Conservation (phyloP, 2,797 vertebrate genomes). For the Fistularia tabacaria region DNA sequence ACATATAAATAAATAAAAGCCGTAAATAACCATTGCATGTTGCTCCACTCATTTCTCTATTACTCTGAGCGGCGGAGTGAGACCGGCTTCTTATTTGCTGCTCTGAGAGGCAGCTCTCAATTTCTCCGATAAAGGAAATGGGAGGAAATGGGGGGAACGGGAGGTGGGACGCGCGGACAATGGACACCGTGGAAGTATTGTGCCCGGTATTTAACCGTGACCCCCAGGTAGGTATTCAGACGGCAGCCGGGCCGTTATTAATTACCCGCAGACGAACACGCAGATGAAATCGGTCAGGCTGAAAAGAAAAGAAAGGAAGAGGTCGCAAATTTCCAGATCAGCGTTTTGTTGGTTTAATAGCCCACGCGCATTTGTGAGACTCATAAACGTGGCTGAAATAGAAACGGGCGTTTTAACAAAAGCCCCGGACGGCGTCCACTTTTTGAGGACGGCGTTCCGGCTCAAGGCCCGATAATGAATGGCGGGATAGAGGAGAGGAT, state of each 20-base stretch:
- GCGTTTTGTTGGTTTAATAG: slow-evolving; percentile 32
- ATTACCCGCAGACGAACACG: slow-evolving; percentile 4
- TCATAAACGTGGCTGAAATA: slow-evolving; percentile 21
- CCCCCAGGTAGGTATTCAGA: neutral
- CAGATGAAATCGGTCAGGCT: slow-evolving; percentile 13
- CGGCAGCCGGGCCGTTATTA: slow-evolving; percentile 3
- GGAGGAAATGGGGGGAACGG: slow-evolving; percentile 2
- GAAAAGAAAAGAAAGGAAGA: slow-evolving; percentile 10
- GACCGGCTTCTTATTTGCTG: slow-evolving; percentile 66
- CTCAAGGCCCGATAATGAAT: slow-evolving; percentile 31
- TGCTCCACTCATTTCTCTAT: slow-evolving; percentile 70
- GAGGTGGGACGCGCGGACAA: slow-evolving; percentile 6
- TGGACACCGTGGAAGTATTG: slow-evolving; percentile 26
- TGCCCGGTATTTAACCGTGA: slow-evolving; percentile 4
- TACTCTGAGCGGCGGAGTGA: slow-evolving; percentile 69
- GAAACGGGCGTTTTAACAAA: too few species aligned
- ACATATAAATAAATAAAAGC: slow-evolving; percentile 70
- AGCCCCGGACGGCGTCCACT: too few species aligned
- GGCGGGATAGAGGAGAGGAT: too few species aligned
- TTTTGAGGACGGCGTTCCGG: slow-evolving; percentile 23
- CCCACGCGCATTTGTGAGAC: slow-evolving; percentile 32
- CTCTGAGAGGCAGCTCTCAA: slow-evolving; percentile 64
- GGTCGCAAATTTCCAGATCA: slow-evolving; percentile 27
- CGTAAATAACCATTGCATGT: slow-evolving; percentile 63
- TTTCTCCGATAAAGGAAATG: slow-evolving; percentile 53